Conservation (phyloP, 1,140 invertebrate genomes). For the Lordiphosa collinella region DNA sequence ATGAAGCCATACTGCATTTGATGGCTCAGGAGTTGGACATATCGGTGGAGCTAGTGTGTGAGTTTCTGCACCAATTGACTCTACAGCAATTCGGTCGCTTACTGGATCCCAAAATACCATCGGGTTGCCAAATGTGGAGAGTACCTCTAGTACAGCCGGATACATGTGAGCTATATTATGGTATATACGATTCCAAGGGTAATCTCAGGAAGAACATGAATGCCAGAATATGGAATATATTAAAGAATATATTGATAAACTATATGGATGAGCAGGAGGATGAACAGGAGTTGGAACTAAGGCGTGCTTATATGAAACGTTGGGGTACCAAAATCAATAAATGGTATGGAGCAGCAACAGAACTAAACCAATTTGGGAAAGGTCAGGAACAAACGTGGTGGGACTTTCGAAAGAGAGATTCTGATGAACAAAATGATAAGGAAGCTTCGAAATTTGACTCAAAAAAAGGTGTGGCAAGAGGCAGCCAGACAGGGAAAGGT, state of each 20-base stretch:
- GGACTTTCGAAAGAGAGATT: no score
- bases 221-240: slow-evolving; percentile 4
- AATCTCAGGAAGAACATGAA: slow-evolving; percentile 25
- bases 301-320: no score
- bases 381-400: no score
- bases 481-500: no score
- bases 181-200: slow-evolving; percentile 27
- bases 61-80: slow-evolving; percentile 32
- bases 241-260: slow-evolving; percentile 26
- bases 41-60: slow-evolving; percentile 9
- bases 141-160: slow-evolving; percentile 29
- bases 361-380: no score
- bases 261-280: slow-evolving; percentile 3
- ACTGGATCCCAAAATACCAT: slow-evolving; percentile 24
- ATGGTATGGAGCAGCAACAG: no score
- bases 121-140: slow-evolving; percentile 21
- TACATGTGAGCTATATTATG: slow-evolving; percentile 33
- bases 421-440: no score
- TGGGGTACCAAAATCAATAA: no score
- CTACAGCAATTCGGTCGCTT: slow-evolving; percentile 34
- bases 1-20: slow-evolving; percentile 1
- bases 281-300: no score
- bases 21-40: slow-evolving; percentile 12
- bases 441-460: no score
- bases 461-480: no score